Evolutionary conservation across 2,888 invertebrate genomes (phyloP).

Genomic region (Axea sp.): DNA sequence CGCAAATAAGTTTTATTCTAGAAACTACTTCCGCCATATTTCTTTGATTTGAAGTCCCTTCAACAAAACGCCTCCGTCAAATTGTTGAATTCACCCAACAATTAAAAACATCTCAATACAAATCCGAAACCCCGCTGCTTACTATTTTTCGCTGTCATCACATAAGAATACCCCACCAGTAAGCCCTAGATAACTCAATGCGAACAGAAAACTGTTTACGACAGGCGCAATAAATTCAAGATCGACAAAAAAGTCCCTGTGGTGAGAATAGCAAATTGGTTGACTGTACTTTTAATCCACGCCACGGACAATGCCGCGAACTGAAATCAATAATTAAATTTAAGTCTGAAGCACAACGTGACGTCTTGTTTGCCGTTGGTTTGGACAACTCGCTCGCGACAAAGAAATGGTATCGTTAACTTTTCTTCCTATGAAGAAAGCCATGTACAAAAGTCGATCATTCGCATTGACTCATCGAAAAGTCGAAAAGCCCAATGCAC

Average conservation of each 20-base stretch:
- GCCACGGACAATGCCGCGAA: conserved; percentile 6
- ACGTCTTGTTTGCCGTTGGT: conserved; percentile 42
- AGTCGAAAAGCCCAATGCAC: conserved; percentile 23
- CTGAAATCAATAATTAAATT: conserved; percentile 46
- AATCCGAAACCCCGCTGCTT: conserved; percentile 1
- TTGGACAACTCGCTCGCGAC: conserved; percentile 48
- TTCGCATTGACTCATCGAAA: conserved; percentile 11
- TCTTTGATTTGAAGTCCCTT: neutral
- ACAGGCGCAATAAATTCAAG: conserved; percentile 53
- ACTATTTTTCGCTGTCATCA: conserved; percentile 15
- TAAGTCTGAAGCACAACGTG: conserved; percentile 25
- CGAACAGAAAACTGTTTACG: conserved; percentile 42
- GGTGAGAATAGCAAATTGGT: conserved; percentile 59
- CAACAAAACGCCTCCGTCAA: conserved; percentile 18
- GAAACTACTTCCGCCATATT: conserved; percentile 4
- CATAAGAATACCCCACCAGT: conserved; percentile 20
- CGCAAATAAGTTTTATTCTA: too few relatives aligned
- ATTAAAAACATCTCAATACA: conserved; percentile 26
- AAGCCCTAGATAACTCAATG: conserved; percentile 29
- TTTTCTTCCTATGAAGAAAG: conserved; percentile 23
- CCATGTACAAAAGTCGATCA: conserved; percentile 47
- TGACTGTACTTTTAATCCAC: conserved; percentile 31
- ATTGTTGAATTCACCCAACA: conserved; percentile 3
- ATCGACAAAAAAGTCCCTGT: conserved; percentile 27
- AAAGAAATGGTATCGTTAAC: conserved; percentile 35